Conservation (phyloP, 2,113 vertebrate genomes). For the Marmota monax region DNA sequence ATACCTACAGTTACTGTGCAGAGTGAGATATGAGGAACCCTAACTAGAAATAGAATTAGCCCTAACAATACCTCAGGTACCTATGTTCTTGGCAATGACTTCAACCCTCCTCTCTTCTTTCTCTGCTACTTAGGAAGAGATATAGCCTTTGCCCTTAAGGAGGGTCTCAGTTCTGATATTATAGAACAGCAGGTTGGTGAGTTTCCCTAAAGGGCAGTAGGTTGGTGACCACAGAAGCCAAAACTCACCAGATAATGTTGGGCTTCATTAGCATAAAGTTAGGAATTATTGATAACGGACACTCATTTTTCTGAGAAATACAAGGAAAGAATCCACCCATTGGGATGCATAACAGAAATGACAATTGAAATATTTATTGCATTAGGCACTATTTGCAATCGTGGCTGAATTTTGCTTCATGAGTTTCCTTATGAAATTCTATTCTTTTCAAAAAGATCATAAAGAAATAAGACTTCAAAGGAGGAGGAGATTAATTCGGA, state of each 20-base stretch:
- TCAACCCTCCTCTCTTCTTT: neutral
- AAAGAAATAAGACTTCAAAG: conserved; percentile 28
- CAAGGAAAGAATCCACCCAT: neutral
- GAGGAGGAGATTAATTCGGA: conserved; percentile 33
- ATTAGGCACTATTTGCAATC: neutral
- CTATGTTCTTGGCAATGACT: neutral
- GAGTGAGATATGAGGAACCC: neutral
- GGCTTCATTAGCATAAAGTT: conserved; percentile 11
- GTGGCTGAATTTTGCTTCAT: conserved; percentile 27
- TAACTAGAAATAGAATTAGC: neutral
- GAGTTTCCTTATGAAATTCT: neutral
- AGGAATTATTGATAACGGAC: conserved; percentile 9
- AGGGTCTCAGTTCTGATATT: neutral
- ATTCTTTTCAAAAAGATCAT: conserved; percentile 53
- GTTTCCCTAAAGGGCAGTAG: neutral
- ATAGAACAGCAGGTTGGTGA: neutral
- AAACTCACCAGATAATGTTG: neutral
- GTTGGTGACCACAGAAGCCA: neutral
- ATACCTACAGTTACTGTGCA: neutral
- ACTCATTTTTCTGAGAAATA: conserved; percentile 41
- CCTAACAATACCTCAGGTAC: neutral
- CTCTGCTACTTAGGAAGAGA: neutral
- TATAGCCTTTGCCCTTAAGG: neutral
- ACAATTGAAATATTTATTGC: neutral
- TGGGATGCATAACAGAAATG: neutral